These are phyloP conservation scores for Polyodon spathula DNA, from an alignment of 2,113 vertebrate species.

Conservation along the genomic window DNA sequence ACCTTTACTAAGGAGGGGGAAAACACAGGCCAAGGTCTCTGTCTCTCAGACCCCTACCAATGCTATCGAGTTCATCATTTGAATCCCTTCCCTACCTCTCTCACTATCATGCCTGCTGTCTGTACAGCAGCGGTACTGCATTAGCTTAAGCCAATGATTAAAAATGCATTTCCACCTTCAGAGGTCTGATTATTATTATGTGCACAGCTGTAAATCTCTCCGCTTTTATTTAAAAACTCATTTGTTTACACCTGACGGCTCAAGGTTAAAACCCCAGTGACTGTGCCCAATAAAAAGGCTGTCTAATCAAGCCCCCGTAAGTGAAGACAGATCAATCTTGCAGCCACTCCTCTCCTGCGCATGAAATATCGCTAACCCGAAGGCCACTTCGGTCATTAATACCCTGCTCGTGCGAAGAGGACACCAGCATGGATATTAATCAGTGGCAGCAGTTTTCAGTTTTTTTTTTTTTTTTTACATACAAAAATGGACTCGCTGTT, in stretches of 20 bases:
- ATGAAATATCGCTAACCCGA: constrained; percentile 33
- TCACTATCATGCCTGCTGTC: no score
- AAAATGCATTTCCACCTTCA: constrained; percentile 20
- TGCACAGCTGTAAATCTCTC: constrained; percentile 36
- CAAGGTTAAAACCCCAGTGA: constrained; percentile 48
- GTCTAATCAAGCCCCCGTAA: constrained; percentile 45
- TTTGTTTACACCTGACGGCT: constrained; percentile 50
- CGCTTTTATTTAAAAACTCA: constrained; percentile 39
- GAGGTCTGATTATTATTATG: no score
- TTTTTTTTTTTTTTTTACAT: constrained; percentile 29
- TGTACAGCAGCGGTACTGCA: no score
- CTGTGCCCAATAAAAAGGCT: constrained; percentile 38
- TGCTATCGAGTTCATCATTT: no score
- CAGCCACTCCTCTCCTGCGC: constrained; percentile 19
- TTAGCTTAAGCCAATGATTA: no score
- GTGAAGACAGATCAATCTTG: constrained; percentile 39
- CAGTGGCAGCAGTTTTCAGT: constrained; percentile 23
- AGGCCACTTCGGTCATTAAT: constrained; percentile 52
- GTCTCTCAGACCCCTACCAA: no score
- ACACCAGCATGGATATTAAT: constrained; percentile 57
- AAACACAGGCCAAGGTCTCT: no score
- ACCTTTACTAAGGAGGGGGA: no score
- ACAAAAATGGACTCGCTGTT: constrained; percentile 26
- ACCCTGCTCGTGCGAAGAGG: constrained; percentile 35
- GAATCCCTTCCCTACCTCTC: no score